These are phyloP conservation scores for Drosophila yakuba DNA, from an alignment of 1,140 invertebrate species.

Conservation along the genomic window DNA sequence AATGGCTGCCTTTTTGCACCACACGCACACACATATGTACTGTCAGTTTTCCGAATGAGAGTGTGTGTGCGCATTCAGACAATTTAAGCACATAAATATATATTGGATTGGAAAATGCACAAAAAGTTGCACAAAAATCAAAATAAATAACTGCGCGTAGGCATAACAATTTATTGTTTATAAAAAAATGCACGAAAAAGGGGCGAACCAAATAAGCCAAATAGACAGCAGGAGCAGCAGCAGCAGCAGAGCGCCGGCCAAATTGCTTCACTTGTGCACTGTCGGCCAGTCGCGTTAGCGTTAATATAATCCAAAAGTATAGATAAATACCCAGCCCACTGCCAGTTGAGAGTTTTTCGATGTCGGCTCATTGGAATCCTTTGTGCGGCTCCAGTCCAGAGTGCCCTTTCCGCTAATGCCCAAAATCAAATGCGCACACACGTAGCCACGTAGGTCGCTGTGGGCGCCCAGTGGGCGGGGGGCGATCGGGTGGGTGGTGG, in stretches of 20 bases:
- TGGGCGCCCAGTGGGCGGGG: background rate
- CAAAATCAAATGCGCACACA: constrained; percentile 63
- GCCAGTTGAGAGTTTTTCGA: background rate
- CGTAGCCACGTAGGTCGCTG: background rate
- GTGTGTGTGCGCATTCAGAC: constrained; percentile 27
- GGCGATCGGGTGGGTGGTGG: background rate
- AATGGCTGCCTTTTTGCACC: constrained; percentile 49
- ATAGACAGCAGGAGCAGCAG: background rate
- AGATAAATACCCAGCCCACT: constrained; percentile 42
- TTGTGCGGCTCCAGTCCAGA: constrained; percentile 5
- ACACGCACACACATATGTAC: constrained; percentile 17
- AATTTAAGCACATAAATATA: constrained; percentile 50
- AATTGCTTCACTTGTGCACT: constrained; percentile 3
- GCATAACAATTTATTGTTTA: constrained; percentile 78
- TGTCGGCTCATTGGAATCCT: constrained; percentile 1
- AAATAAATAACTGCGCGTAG: constrained; percentile 68
- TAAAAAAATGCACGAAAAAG: constrained; percentile 2
- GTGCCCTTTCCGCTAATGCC: constrained; percentile 37
- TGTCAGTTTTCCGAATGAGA: too few relatives aligned
- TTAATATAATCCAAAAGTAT: constrained; percentile 59
- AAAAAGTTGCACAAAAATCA: constrained; percentile 66
- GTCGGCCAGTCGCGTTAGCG: constrained; percentile 22
- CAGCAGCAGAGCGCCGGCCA: background rate
- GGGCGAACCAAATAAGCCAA: background rate
- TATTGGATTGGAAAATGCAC: constrained; percentile 69